Conservation (phyloP, 2,888 invertebrate genomes). For the Eristalinus aeneus region DNA sequence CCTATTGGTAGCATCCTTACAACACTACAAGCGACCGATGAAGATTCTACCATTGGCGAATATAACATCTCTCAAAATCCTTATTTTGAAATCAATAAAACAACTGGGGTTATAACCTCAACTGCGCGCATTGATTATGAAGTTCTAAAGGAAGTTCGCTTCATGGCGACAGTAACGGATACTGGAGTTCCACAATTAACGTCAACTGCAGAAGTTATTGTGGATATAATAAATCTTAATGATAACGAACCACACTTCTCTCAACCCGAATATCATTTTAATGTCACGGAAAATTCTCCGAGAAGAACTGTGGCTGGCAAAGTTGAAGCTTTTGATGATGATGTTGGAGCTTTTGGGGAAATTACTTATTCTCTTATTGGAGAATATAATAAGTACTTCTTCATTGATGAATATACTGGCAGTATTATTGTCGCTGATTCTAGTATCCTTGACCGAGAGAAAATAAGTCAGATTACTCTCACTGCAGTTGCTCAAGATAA, state of each 20-base stretch:
- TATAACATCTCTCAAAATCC: conserved; percentile 85
- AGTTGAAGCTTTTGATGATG: conserved; percentile 89
- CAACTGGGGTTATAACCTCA: conserved; percentile 89
- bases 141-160: conserved; percentile 86
- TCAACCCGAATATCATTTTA: conserved; percentile 85
- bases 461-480: conserved; percentile 85
- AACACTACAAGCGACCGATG: conserved; percentile 89
- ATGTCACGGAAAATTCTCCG: conserved; percentile 88
- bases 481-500: conserved; percentile 91
- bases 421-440: conserved; percentile 88
- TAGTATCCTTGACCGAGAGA: conserved; percentile 89
- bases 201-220: conserved; percentile 88
- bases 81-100: conserved; percentile 90
- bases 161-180: conserved; percentile 91
- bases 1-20: conserved; percentile 89
- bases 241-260: conserved; percentile 92
- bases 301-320: conserved; percentile 87
- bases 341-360: conserved; percentile 89
- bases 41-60: conserved; percentile 90
- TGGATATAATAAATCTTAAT: conserved; percentile 91
- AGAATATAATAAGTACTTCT: conserved; percentile 87
- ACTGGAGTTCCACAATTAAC: conserved; percentile 92
- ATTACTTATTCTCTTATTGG: conserved; percentile 90
- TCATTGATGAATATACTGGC: conserved; percentile 87
- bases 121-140: conserved; percentile 92